Percentiles rank a stretch among this genome's conserved stretches.
Conservation (phyloP, 2,113 vertebrate genomes). For the Aix galericulata region DNA sequence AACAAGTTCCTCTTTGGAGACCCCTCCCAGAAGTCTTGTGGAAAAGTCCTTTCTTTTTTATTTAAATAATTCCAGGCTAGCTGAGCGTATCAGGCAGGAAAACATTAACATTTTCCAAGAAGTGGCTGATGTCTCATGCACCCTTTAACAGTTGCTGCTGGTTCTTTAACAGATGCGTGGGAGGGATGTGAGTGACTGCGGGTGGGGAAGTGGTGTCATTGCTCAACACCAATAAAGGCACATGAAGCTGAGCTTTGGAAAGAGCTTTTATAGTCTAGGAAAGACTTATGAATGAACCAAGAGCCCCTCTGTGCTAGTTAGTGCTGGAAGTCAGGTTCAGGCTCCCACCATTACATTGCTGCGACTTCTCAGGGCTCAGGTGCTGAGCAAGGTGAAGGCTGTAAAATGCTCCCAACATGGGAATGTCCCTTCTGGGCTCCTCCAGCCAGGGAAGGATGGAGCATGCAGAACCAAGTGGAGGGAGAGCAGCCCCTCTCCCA, state of each 20-base stretch:
- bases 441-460: not conserved
- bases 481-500: not conserved
- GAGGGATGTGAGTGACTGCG: slow-evolving; percentile 1
- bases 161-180: slow-evolving; percentile 7
- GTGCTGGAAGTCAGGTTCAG: not conserved
- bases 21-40: slow-evolving; percentile 8
- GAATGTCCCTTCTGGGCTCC: not conserved
- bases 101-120: slow-evolving; percentile 77
- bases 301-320: not conserved
- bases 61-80: slow-evolving; percentile 45
- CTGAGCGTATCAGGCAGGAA: slow-evolving; percentile 62
- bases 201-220: slow-evolving; percentile 14
- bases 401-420: not conserved
- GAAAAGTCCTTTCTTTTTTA: slow-evolving; percentile 42
- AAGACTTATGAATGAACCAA: not conserved
- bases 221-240: slow-evolving; percentile 17
- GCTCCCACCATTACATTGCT: not conserved
- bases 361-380: not conserved
- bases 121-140: slow-evolving; percentile 13
- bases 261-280: not conserved
- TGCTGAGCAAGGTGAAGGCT: not conserved
- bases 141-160: slow-evolving; percentile 31
- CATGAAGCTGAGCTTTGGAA: not conserved
- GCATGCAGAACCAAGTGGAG: not conserved
- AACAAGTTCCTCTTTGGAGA: slow-evolving; percentile 39